Base-by-base conservation (phyloP, 2,113 vertebrate species). In the Psittacara wagleri region DNA sequence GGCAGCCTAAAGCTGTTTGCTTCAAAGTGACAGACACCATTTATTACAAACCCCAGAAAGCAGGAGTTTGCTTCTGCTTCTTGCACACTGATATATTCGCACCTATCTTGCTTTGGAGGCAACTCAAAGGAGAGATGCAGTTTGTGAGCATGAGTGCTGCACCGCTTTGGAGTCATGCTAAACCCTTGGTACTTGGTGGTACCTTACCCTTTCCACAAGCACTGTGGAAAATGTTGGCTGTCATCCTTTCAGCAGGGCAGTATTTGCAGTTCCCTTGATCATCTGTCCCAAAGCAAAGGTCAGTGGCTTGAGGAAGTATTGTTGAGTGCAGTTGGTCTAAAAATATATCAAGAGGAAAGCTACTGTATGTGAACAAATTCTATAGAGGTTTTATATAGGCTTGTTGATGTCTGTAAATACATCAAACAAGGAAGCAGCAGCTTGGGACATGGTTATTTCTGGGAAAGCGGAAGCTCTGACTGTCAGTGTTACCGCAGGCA, bases 371-470 rank as follows among this genome's bases (percentile, higher is more conserved):
- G 86, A 88, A 73, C 69, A 90, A 86, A 91, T 85, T 29, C 1
- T 46, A 19, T 22, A 86, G 48, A 67, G 33, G n/a, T 69, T 83
- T 62, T 97, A 91, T 95, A 95, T 95, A 94, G 93, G 20, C n/a
- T 85, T 19, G 8, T 46, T 94, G 92, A 41, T 84, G 57, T 96
- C 91, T 94, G 59, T 78, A 96, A 96, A 97, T 94, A 86, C n/a
- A 25, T 81, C 17, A 94, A 96, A 97, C 77, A 90, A 95, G 97
- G 97, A 98, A 98, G 94, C 17, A 86, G 75, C 37, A 81, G 66
- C 67, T 68, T 94, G 77, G 88, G 89, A 92, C 90, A 82, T 54
- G 82, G 90, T 87, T 95, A 96, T 95, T 97, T 97, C 79, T 95
- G 94, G 91, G 96, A 96, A 75, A 88, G 78, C 44, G 1, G 92